Conservation (phyloP, 2,113 vertebrate genomes). For the Antennarius striatus region DNA sequence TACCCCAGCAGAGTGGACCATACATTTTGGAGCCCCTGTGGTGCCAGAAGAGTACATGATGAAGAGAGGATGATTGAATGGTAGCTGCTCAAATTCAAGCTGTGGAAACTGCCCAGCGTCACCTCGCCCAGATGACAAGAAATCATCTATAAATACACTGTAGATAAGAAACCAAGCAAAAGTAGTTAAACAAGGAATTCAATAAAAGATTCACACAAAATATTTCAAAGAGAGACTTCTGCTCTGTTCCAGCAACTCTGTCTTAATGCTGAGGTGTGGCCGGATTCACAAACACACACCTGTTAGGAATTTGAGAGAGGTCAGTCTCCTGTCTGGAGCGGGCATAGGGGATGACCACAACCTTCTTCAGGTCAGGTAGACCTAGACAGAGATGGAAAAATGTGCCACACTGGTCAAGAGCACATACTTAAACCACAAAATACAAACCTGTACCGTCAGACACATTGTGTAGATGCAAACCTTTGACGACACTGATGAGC, state of each 20-base stretch:
- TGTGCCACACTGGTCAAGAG: not conserved
- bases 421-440: not conserved
- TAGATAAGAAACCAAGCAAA: not conserved
- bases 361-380: conserved; percentile 88
- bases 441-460: not conserved
- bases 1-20: conserved; percentile 98
- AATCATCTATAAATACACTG: conserved; percentile 93
- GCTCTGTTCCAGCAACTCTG: not conserved
- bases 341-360: conserved; percentile 91
- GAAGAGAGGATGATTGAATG: conserved; percentile 92
- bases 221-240: not conserved
- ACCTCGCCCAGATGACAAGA: conserved; percentile 81
- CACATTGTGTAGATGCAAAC: conserved; percentile 46
- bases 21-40: conserved; percentile 95
- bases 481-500: conserved; percentile 90
- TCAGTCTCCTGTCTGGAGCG: conserved; percentile 84
- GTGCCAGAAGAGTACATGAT: conserved; percentile 98
- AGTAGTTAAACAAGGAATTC: not conserved
- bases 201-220: not conserved
- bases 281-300: conserved; percentile 50
- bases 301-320: conserved; percentile 90
- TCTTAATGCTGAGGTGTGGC: not conserved
- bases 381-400: conserved; percentile 70
- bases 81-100: conserved; percentile 97
- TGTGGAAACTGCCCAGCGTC: conserved; percentile 88